phyloP scores from a whole-genome alignment of 2,113 vertebrate genomes.

The Lucifuga dentata region DNA sequence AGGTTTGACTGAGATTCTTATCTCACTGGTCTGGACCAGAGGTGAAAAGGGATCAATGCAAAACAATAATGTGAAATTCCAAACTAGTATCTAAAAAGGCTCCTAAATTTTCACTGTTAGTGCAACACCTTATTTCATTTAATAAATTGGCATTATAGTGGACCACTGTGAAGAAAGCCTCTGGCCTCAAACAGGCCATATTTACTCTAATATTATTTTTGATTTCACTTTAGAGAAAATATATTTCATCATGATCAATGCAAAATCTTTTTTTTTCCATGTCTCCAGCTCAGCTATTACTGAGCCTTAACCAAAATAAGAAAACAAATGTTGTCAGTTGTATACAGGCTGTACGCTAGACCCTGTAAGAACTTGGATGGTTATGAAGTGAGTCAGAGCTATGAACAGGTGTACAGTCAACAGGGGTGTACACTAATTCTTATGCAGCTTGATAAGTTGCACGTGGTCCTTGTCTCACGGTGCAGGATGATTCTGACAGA shows the following conservation, averaged over 20 bases:
- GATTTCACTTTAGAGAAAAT: background rate
- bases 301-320: background rate
- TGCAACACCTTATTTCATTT: too few species aligned
- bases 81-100: background rate
- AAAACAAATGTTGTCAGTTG: background rate
- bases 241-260: background rate
- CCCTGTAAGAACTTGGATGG: slow-evolving; percentile 28
- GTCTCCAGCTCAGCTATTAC: background rate
- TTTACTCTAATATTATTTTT: too few species aligned
- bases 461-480: background rate
- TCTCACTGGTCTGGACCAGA: background rate
- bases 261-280: too few species aligned
- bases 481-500: slow-evolving; percentile 13
- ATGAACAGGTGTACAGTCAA: slow-evolving; percentile 60
- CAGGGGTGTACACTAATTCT: slow-evolving; percentile 32
- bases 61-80: background rate
- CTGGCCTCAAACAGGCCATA: background rate
- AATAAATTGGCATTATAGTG: too few species aligned
- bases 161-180: background rate
- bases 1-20: background rate
- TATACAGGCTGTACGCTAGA: slow-evolving; percentile 29
- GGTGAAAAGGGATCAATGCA: background rate
- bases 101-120: too few species aligned
- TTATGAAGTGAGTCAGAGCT: slow-evolving; percentile 42
- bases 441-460: slow-evolving; percentile 21